These are phyloP conservation scores for Steinernema hermaphroditum DNA, from an alignment of 2,888 invertebrate species.

Conservation along the genomic window DNA sequence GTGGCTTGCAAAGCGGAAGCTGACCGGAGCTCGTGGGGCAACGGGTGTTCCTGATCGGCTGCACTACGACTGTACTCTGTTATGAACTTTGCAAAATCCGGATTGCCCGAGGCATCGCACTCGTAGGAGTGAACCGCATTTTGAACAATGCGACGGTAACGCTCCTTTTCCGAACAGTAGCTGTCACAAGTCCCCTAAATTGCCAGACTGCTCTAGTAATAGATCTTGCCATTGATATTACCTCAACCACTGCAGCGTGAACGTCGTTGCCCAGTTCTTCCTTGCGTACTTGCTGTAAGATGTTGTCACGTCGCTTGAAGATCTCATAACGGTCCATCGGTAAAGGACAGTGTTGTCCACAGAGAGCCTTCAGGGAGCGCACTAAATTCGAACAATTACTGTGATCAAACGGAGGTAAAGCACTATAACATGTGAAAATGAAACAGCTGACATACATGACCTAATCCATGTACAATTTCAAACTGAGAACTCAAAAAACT, in stretches of 20 bases:
- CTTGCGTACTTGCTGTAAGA: neutral
- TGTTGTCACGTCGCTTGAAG: conserved; percentile 5
- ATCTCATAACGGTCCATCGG: neutral
- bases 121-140: conserved; percentile 68
- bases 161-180: conserved; percentile 85
- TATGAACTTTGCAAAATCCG: conserved; percentile 49
- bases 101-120: conserved; percentile 48
- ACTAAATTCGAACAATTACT: neutral
- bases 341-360: neutral
- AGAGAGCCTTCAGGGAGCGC: neutral
- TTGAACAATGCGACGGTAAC: conserved; percentile 72
- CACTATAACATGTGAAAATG: too few relatives aligned
- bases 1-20: conserved; percentile 80
- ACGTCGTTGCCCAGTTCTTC: neutral
- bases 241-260: neutral
- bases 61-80: conserved; percentile 96
- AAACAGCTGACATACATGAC: too few relatives aligned
- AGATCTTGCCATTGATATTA: neutral
- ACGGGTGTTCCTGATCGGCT: conserved; percentile 93
- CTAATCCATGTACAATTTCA: too few relatives aligned
- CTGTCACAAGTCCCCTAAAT: conserved; percentile 81
- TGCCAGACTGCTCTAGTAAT: too few relatives aligned
- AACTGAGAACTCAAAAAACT: too few relatives aligned
- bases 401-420: too few relatives aligned
- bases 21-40: conserved; percentile 88